phyloP scores from a whole-genome alignment of 2,113 vertebrate species.

The Bostrychus sinensis region DNA sequence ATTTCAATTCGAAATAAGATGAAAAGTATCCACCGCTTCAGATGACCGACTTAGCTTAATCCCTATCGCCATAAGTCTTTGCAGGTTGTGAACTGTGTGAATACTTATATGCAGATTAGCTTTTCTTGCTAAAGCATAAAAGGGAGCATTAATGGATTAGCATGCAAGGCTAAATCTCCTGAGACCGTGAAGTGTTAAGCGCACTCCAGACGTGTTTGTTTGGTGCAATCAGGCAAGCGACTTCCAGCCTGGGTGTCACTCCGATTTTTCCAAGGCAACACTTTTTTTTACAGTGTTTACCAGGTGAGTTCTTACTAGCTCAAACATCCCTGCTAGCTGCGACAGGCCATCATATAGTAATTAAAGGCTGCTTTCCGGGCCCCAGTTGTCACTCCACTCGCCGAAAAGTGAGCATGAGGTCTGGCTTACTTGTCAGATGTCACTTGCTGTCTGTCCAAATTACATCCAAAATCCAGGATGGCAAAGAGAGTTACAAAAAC shows the following conservation, averaged over 20 bases:
- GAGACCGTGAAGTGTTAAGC: slow-evolving; percentile 5
- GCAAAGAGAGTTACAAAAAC: neutral
- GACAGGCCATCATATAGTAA: slow-evolving; percentile 46
- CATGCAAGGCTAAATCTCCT: slow-evolving; percentile 28
- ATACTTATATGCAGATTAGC: slow-evolving; percentile 46
- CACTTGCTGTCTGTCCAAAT: slow-evolving; percentile 36
- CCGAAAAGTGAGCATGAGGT: slow-evolving; percentile 31
- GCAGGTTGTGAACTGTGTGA: slow-evolving; percentile 18
- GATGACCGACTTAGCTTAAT: slow-evolving; percentile 45
- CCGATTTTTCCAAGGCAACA: slow-evolving; percentile 32
- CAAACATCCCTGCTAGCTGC: slow-evolving; percentile 27
- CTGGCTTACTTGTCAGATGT: slow-evolving; percentile 36
- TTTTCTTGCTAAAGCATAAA: slow-evolving; percentile 24
- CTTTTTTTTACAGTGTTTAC: slow-evolving; percentile 23
- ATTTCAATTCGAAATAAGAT: slow-evolving; percentile 9
- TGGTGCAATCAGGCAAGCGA: slow-evolving; percentile 12
- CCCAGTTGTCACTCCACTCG: slow-evolving; percentile 27
- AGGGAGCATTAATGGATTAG: slow-evolving; percentile 46
- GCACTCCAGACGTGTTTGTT: slow-evolving; percentile 18
- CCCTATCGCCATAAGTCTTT: slow-evolving; percentile 45
- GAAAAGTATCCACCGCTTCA: slow-evolving; percentile 26
- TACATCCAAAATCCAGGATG: slow-evolving; percentile 9
- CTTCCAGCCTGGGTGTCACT: slow-evolving; percentile 30
- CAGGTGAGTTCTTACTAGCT: slow-evolving; percentile 48
- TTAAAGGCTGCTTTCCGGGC: slow-evolving; percentile 34